Evolutionary conservation across 2,888 invertebrate species (phyloP).

Genomic region (Strigamia maritima): DNA sequence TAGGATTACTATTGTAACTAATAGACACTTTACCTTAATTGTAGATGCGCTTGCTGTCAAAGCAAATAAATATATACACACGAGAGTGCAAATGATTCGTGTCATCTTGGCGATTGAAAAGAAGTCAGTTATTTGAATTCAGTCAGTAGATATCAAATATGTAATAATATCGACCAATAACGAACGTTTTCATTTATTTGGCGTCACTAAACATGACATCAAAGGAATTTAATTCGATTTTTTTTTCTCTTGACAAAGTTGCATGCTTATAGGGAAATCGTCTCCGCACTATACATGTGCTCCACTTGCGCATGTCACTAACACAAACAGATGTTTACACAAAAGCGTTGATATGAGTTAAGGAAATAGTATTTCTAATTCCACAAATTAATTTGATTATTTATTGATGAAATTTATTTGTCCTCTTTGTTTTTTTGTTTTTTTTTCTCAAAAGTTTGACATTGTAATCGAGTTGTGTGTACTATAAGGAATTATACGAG

Average conservation of each 20-base stretch:
- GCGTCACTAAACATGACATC: constrained; percentile 7
- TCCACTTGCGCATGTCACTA: background rate
- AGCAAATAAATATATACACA: background rate
- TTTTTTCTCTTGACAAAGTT: background rate
- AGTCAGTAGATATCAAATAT: background rate
- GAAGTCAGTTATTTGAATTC: background rate
- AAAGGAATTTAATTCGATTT: background rate
- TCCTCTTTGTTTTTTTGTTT: too few relatives aligned
- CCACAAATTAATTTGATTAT: background rate
- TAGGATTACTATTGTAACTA: too few relatives aligned
- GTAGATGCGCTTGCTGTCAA: background rate
- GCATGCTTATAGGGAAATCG: background rate
- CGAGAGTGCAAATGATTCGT: background rate
- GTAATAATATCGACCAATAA: background rate
- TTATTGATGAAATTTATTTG: background rate
- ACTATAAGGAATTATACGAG: too few relatives aligned
- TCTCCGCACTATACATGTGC: background rate
- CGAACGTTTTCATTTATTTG: background rate
- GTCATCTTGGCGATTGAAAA: constrained; percentile 5
- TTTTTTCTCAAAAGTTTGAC: too few relatives aligned
- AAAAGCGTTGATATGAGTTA: constrained; percentile 8
- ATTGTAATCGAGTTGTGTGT: too few relatives aligned
- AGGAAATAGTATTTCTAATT: background rate
- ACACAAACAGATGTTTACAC: background rate
- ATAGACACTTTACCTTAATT: background rate